phyloP scores from a whole-genome alignment of 2,888 invertebrate genomes.

The Drosophila pegasa region DNA sequence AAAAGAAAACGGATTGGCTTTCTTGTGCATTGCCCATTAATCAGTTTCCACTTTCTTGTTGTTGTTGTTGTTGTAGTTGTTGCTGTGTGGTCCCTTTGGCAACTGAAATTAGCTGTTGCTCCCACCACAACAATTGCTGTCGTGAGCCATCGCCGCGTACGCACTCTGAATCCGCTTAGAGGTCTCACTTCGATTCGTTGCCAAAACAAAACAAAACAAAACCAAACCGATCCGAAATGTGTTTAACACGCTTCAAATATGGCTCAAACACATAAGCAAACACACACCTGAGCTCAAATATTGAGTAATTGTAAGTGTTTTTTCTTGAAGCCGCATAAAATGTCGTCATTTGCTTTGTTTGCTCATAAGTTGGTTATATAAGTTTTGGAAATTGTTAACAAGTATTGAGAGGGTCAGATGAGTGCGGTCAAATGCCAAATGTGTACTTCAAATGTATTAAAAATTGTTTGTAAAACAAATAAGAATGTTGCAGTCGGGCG shows the following conservation, averaged over 20 bases:
- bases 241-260: conserved; percentile 23
- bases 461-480: not conserved
- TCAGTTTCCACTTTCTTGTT: conserved; percentile 43
- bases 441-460: not conserved
- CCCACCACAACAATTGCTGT: conserved; percentile 14
- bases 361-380: conserved; percentile 15
- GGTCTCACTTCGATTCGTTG: conserved; percentile 24
- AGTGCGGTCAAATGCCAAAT: not conserved
- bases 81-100: conserved; percentile 37
- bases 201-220: conserved; percentile 18
- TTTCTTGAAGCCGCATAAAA: conserved; percentile 3
- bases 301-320: conserved; percentile 35
- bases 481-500: too few species aligned
- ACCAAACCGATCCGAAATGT: too few species aligned
- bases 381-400: not conserved
- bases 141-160: conserved; percentile 24
- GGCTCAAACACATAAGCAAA: conserved; percentile 20
- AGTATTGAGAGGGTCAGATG: not conserved
- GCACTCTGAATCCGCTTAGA: conserved; percentile 20
- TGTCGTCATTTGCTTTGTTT: conserved; percentile 21
- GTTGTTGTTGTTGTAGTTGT: conserved; percentile 44
- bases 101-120: conserved; percentile 42
- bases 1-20: conserved; percentile 43
- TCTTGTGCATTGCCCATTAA: conserved; percentile 51
- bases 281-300: conserved; percentile 19